phyloP scores from a whole-genome alignment of 2,797 vertebrate genomes.

The Limnodromus scolopaceus region DNA sequence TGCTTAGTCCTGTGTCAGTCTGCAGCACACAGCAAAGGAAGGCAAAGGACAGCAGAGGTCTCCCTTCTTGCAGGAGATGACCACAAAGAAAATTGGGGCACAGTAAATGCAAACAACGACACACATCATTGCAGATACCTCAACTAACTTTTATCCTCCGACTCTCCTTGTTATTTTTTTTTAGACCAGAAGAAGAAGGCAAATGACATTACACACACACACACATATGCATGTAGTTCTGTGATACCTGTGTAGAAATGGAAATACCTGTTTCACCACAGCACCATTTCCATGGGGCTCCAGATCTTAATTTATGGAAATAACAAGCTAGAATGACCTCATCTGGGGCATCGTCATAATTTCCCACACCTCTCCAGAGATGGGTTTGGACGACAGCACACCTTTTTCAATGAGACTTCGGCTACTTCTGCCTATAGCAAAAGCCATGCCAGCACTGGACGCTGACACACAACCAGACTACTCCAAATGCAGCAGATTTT shows the following conservation, averaged over 20 bases:
- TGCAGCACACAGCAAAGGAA: background rate
- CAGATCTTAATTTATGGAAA: background rate
- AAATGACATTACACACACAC: background rate
- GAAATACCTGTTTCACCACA: background rate
- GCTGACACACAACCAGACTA: accelerated
- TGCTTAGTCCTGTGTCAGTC: background rate
- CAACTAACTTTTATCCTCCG: accelerated
- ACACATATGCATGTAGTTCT: background rate
- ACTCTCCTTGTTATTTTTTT: background rate
- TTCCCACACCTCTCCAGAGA: background rate
- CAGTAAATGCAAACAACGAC: background rate
- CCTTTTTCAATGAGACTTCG: background rate
- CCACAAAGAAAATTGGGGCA: background rate
- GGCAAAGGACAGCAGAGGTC: background rate
- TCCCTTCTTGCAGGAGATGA: background rate
- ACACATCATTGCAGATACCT: background rate
- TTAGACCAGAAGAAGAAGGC: background rate
- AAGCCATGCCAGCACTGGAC: background rate
- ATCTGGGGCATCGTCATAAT: background rate
- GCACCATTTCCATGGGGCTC: background rate
- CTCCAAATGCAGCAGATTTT: background rate
- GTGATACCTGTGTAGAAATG: background rate
- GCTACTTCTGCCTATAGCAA: background rate
- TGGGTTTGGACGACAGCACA: background rate
- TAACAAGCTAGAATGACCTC: background rate